phyloP scores from a whole-genome alignment of 2,888 invertebrate species.

The Palloptera scutellata region DNA sequence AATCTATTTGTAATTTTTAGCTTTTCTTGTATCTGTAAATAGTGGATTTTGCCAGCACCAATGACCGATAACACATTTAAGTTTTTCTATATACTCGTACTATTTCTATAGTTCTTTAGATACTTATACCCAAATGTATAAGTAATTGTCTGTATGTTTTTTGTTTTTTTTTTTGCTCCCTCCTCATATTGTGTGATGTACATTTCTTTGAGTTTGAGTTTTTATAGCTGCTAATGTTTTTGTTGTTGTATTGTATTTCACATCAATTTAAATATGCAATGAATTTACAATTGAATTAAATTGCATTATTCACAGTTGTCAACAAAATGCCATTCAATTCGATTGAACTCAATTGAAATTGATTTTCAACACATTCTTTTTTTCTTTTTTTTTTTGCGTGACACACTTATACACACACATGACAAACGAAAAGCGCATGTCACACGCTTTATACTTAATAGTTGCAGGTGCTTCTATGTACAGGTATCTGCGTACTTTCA shows the following conservation, averaged over 20 bases:
- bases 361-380: slow-evolving; percentile 42
- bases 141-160: no score
- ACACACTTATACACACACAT: not conserved
- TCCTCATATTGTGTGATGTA: not conserved
- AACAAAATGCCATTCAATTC: slow-evolving; percentile 55
- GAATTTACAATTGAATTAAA: slow-evolving; percentile 55
- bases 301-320: slow-evolving; percentile 56
- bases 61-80: no score
- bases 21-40: no score
- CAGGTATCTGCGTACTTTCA: not conserved
- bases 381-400: no score
- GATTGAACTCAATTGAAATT: slow-evolving; percentile 54
- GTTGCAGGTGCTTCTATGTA: not conserved
- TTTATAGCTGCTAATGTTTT: not conserved
- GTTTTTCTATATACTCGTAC: no score
- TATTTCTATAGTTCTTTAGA: no score
- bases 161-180: no score
- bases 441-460: not conserved
- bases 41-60: no score
- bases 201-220: not conserved
- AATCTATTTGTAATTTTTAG: no score
- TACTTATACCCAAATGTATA: no score
- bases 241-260: not conserved
- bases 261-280: slow-evolving; percentile 33
- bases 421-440: not conserved